phyloP scores from a whole-genome alignment of 2,113 vertebrate species.

The Todiramphus saurophagus region DNA sequence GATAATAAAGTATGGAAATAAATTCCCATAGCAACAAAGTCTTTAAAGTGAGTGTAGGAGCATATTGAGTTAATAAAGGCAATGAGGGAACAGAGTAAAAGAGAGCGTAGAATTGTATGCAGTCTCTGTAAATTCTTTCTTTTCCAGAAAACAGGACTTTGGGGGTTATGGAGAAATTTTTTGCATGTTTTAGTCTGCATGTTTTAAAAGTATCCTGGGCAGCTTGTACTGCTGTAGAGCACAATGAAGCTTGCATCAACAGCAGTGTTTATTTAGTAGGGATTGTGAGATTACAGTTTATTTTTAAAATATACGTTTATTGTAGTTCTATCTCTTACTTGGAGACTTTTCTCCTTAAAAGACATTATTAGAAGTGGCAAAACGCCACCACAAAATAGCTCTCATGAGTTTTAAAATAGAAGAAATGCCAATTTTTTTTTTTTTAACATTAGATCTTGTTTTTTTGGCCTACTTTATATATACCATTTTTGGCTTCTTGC shows the following conservation, averaged over 20 bases:
- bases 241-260: neutral
- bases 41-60: neutral
- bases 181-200: slow-evolving; percentile 22
- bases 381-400: neutral
- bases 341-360: slow-evolving; percentile 10
- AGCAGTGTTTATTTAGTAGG: slow-evolving; percentile 4
- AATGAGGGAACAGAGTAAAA: neutral
- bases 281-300: slow-evolving; percentile 15
- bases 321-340: neutral
- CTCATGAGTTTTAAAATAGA: neutral
- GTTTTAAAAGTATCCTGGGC: slow-evolving; percentile 15
- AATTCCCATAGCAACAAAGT: slow-evolving; percentile 17
- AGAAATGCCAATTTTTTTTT: neutral
- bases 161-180: slow-evolving; percentile 22
- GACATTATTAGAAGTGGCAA: slow-evolving; percentile 11
- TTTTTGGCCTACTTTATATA: neutral
- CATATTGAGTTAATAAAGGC: slow-evolving; percentile 57
- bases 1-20: slow-evolving; percentile 43
- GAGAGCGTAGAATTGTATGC: neutral
- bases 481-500: neutral
- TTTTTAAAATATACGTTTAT: neutral
- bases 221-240: neutral
- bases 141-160: slow-evolving; percentile 14
- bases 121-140: slow-evolving; percentile 36
- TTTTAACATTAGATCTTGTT: neutral